A percentile compares a stretch with the other conserved stretches of the same genome.
Conservation (phyloP, 2,113 vertebrate genomes). For the Xiphias gladius region DNA sequence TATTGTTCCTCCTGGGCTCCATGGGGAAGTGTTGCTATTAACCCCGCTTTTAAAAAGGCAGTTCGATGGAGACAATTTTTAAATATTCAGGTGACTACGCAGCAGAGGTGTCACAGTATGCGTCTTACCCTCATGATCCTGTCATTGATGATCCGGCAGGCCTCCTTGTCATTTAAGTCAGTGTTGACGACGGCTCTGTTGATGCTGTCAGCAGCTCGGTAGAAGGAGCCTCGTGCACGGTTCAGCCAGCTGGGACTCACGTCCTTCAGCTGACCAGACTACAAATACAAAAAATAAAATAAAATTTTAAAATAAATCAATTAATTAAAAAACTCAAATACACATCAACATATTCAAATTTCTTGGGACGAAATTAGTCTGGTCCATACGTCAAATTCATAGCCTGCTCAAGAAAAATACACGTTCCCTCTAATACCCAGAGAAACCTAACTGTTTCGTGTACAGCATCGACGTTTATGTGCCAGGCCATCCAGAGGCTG, state of each 20-base stretch:
- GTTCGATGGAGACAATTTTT: not conserved
- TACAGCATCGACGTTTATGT: too few species aligned
- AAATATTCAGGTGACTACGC: not conserved
- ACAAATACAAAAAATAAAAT: not conserved
- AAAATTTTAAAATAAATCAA: too few species aligned
- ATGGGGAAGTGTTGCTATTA: too few species aligned
- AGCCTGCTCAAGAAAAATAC: too few species aligned
- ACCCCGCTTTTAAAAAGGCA: not conserved
- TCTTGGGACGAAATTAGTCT: not conserved
- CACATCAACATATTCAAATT: not conserved
- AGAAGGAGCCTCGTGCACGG: slow-evolving; percentile 86
- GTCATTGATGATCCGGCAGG: slow-evolving; percentile 90
- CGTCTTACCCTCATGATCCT: slow-evolving; percentile 90
- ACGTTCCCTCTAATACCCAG: too few species aligned
- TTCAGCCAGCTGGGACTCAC: slow-evolving; percentile 86
- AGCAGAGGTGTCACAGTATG: not conserved
- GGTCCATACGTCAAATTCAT: too few species aligned
- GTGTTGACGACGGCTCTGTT: slow-evolving; percentile 72
- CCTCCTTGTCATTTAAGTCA: slow-evolving; percentile 78
- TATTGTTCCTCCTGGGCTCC: too few species aligned
- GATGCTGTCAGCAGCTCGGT: slow-evolving; percentile 81
- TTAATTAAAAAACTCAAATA: too few species aligned
- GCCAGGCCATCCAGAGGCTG: too few species aligned
- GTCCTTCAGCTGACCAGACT: slow-evolving; percentile 70
- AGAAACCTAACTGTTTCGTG: too few species aligned